Evolutionary conservation across 2,888 invertebrate species (phyloP), one percentile per base, ranked within the genome.

Genomic region (Megastigmus dorsalis): DNA sequence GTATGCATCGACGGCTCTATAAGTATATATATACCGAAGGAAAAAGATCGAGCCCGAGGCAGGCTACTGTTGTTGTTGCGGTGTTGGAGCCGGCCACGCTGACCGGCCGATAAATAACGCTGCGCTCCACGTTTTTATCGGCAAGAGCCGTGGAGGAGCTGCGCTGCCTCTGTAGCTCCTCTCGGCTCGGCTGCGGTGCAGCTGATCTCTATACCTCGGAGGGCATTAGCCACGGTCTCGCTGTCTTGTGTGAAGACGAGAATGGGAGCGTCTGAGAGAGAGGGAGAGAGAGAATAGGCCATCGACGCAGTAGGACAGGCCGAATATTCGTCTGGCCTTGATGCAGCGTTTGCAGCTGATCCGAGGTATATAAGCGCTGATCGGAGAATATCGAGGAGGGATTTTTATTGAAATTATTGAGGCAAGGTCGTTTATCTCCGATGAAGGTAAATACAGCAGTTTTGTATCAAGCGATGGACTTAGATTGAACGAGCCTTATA

Each of bases 211-310:
- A n/a, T n/a, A n/a, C n/a, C n/a, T n/a, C n/a, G n/a, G 36, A 26
- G 69, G 43, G 69, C 62, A 60, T 62, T 70, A 70, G 69, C 69
- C 43, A 54, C 63, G 55, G 43, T 63, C 20, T 36, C 18, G 15
- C 54, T 18, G 26, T 30, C n/a, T 30, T 9, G 43, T 7, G 20
- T 33, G 9, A 38, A n/a, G n/a, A n/a, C n/a, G n/a, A n/a, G n/a
- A n/a, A n/a, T n/a, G 20, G 26, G 36, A 30, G 55, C 10, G n/a
- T n/a, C n/a, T n/a, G 38, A 28, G 63, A 59, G 52, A 26, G n/a
- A 41, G 18, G 9, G 6, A 9, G 1, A 20, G 28, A 15, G 38
- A 13, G 10, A 28, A n/a, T 13, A 6, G 6, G 7, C 10, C 23
- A 0, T 41, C 28, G 48, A 20, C 20, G 54, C 7, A 48, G 23